Base-by-base conservation (phyloP, 2,797 vertebrate species). In the Lithobates pipiens region DNA sequence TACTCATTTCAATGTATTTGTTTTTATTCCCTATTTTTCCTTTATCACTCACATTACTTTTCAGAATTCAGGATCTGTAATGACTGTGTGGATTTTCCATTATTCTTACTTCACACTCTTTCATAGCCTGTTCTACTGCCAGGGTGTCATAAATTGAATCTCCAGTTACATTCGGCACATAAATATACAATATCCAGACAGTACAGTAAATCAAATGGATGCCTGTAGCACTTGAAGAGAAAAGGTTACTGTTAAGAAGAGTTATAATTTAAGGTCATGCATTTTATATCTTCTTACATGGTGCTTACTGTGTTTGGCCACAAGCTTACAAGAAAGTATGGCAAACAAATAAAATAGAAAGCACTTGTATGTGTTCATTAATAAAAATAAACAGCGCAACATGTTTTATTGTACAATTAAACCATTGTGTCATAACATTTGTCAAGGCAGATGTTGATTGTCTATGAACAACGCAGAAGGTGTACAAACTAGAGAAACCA, bases 171-270 rank as follows among this genome's bases (percentile, higher is more conserved):
- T 73, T 29, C 71, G 42, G 72, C 46, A 61, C 79, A 81, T 81
- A 81, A 81, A 81, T 81, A 81, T 54, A 61, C 32, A 72, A 61
- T n/a, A 39, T n/a, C n/a, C n/a, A 73, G 79, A 73, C 79, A 81
- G 23, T 27, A 57, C 79, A 81, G 70, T 68, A 81, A 81, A 73
- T 81, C 79, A 81, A 21, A 39, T 44, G 79, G 32, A 2, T 39
- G 69, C 79, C 69, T 73, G 50, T 54, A 81, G 79, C 69, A 39
- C 79, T 73, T 21, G 69, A 27, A 42, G 69, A 32, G 29, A 81
- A 81, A 81, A 61, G 79, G 79, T 81, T 73, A 81, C 79, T 73
- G 57, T 81, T 73, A 63, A 73, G 57, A 81, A n/a, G 69, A 73
- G 15, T 72, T 81, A 73, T 81, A 46, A 81, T 81, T 81, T 81